Base-by-base conservation (phyloP, 2,888 invertebrate species). In the Nymphalis polychloros region DNA sequence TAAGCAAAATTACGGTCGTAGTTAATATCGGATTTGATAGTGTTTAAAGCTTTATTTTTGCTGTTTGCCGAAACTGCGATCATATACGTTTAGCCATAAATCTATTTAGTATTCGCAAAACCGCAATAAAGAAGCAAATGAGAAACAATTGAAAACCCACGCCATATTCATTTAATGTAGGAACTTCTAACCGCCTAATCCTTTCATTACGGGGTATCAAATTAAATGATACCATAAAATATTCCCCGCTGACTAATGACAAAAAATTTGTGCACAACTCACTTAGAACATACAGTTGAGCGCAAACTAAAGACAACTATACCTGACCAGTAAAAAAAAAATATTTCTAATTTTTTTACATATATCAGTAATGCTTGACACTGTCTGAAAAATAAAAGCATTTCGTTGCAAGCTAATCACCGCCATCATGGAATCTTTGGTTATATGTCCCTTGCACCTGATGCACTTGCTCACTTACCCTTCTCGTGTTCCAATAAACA, bases 151-250 rank as follows among this genome's bases (percentile, higher is more conserved):
- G n/a, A 47, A 59, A 46, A 50, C 23, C 47, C 17, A 41, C 41
- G 41, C 63, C 52, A 35, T 60, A 67, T 35, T 68, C 19, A 27
- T 61, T 19, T 69, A 50, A 69, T 69, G 57, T 46, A 59, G 41
- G 61, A 69, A 69, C 55, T 63, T 69, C 10, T n/a, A 31, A 41
- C 31, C 27, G 60, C 52, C 60, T 59, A 70, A 72, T 70, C 66
- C 61, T 72, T 72, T 68, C 66, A 72, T 70, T 63, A 64, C 57
- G 31, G 46, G 23, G 57, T 60, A 70, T 70, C 65, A 62, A 72
- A 72, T 72, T 70, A 72, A 68, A 63, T 62, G 70, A 72, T 64
- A 55, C 68, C 64, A 68, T 72, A 66, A 68, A 70, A 61, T 62
- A 68, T 66, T 66, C 66, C 23, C 59, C 53, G 63, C 49, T 62